Base-by-base conservation (phyloP, 2,797 vertebrate genomes). In the Halcyon leucocephala region DNA sequence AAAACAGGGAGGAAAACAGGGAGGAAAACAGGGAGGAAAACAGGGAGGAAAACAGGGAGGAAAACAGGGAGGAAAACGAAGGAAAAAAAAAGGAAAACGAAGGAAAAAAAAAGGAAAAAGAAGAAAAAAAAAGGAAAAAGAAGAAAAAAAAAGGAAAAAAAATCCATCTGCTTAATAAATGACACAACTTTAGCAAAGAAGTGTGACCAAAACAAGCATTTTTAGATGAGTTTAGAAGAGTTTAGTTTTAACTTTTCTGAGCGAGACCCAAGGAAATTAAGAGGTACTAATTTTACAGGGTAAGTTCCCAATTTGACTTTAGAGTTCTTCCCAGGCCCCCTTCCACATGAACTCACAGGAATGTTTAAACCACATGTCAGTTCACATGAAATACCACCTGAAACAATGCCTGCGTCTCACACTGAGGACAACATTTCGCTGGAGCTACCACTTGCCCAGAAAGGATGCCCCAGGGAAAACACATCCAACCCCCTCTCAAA, bases 221-320 rank as follows among this genome's bases (percentile, higher is more conserved):
- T 33, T 42, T 26, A 17, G 6, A 8, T 61, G 17, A 39, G 5
- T 14, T 77, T 72, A 41, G n/a, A 16, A 46, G 37, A 37, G 37
- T 37, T 37, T 37, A 37, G 37, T 37, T 37, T 37, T 37, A 82
- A 5, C 2, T 5, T 44, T 57, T 62, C 9, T 9, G 4, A 9
- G 2, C 7, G 1, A 6, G 12, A 35, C 41, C 15, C 2, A 26
- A 54, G 12, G 54, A 25, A 91, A 55, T 35, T 2, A 46, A 44
- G 5, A 60, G 14, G 3, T 14, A 12, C 41, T 41, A 13, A 3
- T 79, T 57, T 85, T 20, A 29, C 9, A 65, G 46, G 2, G 2
- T 6, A 72, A 52, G 13, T 2, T 2, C 28, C 6, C 0, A 0
- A 11, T 49, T 41, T 57, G 37, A 28, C 28, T 28, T 0, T 1